A percentile compares a stretch with the other conserved stretches of the same genome.
These are phyloP conservation scores for Seriola rivoliana DNA, from an alignment of 2,113 vertebrate genomes.

Conservation along the genomic window DNA sequence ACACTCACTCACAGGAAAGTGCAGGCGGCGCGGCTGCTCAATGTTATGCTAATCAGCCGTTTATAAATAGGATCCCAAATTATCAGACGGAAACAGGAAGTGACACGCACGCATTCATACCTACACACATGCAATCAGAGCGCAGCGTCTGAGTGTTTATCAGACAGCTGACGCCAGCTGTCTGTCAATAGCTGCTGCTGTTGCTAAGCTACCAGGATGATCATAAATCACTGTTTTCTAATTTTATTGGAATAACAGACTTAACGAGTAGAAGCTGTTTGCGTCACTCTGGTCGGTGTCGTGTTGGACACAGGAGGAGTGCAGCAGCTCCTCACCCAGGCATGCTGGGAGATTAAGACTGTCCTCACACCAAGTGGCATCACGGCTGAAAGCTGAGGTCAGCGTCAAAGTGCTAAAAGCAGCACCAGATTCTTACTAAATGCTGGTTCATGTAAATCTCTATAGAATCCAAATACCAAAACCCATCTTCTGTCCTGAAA, in stretches of 20 bases:
- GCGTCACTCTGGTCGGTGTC: background rate
- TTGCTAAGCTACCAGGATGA: conserved; percentile 16
- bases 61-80: conserved; percentile 70
- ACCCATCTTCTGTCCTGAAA: background rate
- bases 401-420: background rate
- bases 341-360: conserved; percentile 36
- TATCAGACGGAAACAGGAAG: conserved; percentile 71
- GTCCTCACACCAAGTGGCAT: background rate
- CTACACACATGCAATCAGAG: conserved; percentile 55
- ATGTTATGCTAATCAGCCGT: conserved; percentile 69
- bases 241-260: background rate
- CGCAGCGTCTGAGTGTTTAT: conserved; percentile 35
- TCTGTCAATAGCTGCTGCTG: conserved; percentile 51
- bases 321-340: conserved; percentile 5
- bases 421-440: background rate
- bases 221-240: background rate
- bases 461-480: background rate
- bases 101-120: conserved; percentile 43
- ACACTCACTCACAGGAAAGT: conserved; percentile 33
- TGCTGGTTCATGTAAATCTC: background rate
- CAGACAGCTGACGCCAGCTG: conserved; percentile 58
- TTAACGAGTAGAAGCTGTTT: background rate
- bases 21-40: conserved; percentile 21
- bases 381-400: background rate
- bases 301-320: conserved; percentile 15